phyloP scores from a whole-genome alignment of 2,797 vertebrate species.

The Enteromius trimaculatus region DNA sequence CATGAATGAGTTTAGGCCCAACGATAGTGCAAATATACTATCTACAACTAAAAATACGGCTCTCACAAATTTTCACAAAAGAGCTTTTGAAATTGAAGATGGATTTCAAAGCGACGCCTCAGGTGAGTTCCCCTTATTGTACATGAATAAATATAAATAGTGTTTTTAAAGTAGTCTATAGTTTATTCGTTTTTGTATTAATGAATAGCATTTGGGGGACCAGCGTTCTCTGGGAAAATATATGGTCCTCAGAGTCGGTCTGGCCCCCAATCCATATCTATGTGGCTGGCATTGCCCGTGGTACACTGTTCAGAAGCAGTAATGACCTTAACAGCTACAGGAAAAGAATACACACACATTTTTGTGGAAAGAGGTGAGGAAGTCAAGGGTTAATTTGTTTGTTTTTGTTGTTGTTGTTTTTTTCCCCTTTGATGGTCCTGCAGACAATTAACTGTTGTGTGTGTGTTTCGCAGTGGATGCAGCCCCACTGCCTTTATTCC shows the following conservation, averaged over 20 bases:
- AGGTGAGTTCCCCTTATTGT: conserved; percentile 58
- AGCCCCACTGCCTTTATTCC: conserved; percentile 70
- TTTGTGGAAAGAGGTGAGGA: conserved; percentile 73
- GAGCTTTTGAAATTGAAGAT: not conserved
- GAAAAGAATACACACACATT: conserved; percentile 67
- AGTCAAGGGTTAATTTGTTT: not conserved
- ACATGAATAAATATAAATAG: not conserved
- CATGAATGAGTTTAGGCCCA: not conserved
- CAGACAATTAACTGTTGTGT: not conserved
- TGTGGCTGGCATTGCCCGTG: conserved; percentile 68
- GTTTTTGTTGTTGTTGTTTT: too few relatives aligned
- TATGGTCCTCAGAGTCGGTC: conserved; percentile 49
- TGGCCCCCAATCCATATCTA: conserved; percentile 46
- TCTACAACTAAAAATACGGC: not conserved
- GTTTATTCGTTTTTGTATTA: not conserved
- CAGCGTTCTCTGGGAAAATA: conserved; percentile 57
- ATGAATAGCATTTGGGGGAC: conserved; percentile 61
- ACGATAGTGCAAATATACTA: not conserved
- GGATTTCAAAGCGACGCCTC: conserved; percentile 64
- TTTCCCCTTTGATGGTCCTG: not conserved
- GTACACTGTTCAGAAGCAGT: conserved; percentile 68
- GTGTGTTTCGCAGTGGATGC: conserved; percentile 62
- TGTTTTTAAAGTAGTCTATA: not conserved
- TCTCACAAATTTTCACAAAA: not conserved
- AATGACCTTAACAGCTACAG: conserved; percentile 74